These are phyloP conservation scores for Babyrousa celebensis DNA, from an alignment of 2,797 vertebrate genomes.

Conservation along the genomic window DNA sequence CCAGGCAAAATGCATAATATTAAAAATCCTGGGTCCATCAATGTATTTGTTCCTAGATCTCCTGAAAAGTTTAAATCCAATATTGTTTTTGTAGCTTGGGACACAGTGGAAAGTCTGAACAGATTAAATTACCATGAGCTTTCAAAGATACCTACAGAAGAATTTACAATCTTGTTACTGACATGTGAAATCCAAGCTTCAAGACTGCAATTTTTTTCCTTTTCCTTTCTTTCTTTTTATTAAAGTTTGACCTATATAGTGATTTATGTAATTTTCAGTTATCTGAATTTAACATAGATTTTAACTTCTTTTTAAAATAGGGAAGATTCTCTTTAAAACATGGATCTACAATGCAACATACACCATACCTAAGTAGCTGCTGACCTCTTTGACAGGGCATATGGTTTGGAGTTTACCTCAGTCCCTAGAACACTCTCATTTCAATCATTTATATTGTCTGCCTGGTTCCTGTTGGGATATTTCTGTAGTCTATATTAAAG, in stretches of 20 bases:
- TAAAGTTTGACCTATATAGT: not conserved
- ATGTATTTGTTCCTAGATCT: not conserved
- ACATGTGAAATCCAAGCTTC: not conserved
- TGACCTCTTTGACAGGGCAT: not conserved
- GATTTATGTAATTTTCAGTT: constrained; percentile 18
- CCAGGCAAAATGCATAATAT: not conserved
- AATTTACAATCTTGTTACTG: not conserved
- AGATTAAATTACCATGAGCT: constrained; percentile 28
- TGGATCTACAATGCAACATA: not conserved
- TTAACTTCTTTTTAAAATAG: constrained; percentile 34
- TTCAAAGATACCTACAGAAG: not conserved
- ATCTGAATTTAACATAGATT: not conserved
- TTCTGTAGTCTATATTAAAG: not conserved
- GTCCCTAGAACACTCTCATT: not conserved
- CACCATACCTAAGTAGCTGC: not conserved
- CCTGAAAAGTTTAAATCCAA: not conserved
- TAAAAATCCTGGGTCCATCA: not conserved
- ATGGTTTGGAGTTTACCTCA: not conserved
- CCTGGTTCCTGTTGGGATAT: not conserved
- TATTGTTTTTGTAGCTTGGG: not conserved
- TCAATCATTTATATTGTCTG: not conserved
- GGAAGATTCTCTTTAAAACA: not conserved
- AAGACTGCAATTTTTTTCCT: not conserved
- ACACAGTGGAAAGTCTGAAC: not conserved
- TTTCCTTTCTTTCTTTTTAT: not conserved